Conservation (phyloP, 2,888 invertebrate species). For the Gortyna flavago region DNA sequence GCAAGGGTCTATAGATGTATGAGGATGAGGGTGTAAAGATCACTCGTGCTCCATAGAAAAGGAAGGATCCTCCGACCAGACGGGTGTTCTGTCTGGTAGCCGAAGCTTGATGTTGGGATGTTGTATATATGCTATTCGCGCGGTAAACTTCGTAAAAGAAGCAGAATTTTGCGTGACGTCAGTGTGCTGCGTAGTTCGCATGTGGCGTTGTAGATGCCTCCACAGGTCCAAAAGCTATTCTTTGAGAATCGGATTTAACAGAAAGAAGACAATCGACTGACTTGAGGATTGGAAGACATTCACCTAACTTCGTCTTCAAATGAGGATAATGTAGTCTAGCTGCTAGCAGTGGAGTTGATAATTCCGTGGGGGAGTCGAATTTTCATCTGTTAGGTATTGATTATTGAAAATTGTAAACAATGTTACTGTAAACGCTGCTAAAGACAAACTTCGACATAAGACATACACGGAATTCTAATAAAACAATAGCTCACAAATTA, state of each 20-base stretch:
- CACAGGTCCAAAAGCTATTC: not conserved
- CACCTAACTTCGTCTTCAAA: not conserved
- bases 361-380: not conserved
- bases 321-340: not conserved
- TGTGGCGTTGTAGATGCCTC: too few species aligned
- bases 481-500: conserved; percentile 50
- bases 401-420: conserved; percentile 5
- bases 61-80: too few species aligned
- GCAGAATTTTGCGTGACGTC: too few species aligned
- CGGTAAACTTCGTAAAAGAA: too few species aligned
- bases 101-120: not conserved
- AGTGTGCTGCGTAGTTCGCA: too few species aligned
- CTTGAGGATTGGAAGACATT: not conserved
- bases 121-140: not conserved
- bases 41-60: too few species aligned
- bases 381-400: not conserved
- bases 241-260: not conserved
- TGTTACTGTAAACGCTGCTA: not conserved
- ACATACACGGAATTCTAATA: conserved; percentile 16
- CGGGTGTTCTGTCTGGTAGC: not conserved
- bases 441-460: conserved; percentile 26
- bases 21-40: not conserved
- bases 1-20: not conserved
- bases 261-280: not conserved
- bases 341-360: not conserved